A percentile compares a stretch with the other conserved stretches of the same genome.
phyloP scores from a whole-genome alignment of 1,140 invertebrate genomes.

The Bilobella aurantiaca region DNA sequence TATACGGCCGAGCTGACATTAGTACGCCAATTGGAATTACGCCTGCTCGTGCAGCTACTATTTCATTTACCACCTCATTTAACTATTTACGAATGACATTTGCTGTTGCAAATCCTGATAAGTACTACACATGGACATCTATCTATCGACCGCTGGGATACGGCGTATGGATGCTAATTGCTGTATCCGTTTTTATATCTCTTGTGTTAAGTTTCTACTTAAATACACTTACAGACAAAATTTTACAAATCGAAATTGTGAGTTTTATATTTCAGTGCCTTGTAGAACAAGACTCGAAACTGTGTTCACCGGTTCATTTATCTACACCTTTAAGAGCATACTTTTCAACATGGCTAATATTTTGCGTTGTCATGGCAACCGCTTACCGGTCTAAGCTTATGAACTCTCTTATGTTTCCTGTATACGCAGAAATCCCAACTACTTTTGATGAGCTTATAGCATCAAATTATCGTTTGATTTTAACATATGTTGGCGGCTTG shows the following conservation, averaged over 20 bases:
- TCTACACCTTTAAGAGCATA: neutral
- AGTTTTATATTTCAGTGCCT: neutral
- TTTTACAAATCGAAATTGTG: neutral
- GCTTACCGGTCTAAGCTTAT: neutral
- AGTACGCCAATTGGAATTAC: neutral
- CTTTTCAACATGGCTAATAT: neutral
- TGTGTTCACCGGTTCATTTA: too few relatives aligned
- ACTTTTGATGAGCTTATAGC: neutral
- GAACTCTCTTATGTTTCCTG: neutral
- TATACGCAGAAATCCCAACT: neutral
- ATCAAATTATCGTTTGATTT: neutral
- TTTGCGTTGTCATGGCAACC: neutral
- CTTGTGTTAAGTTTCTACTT: neutral
- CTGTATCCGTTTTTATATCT: neutral
- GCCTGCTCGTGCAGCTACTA: neutral
- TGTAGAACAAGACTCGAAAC: neutral
- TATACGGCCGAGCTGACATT: neutral
- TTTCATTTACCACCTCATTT: neutral
- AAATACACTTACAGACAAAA: neutral
- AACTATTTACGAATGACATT: neutral
- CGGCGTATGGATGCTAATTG: neutral
- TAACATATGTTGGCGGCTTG: neutral
- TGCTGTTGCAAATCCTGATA: neutral
- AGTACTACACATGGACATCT: neutral
- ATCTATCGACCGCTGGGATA: neutral